Percentiles rank a stretch among this genome's conserved stretches.
Conservation (phyloP, 2,888 invertebrate species). For the Chalcosyrphus nemorum region DNA sequence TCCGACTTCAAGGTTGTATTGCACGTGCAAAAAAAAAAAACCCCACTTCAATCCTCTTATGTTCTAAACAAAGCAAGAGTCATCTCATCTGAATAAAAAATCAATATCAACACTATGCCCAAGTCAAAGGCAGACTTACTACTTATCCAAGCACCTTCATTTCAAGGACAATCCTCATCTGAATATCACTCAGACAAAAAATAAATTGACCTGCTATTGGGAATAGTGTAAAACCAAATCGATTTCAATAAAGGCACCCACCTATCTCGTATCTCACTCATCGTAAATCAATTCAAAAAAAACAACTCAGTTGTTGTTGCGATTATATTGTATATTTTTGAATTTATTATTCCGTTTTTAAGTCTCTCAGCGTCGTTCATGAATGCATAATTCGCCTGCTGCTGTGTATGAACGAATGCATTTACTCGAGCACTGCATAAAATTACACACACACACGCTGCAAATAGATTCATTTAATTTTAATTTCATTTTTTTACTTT, state of each 20-base stretch:
- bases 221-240: conserved; percentile 2
- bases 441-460: too few relatives aligned
- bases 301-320: background rate
- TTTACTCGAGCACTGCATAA: background rate
- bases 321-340: conserved; percentile 54
- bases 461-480: conserved; percentile 15
- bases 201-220: conserved; percentile 40
- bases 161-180: conserved; percentile 56
- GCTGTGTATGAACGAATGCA: conserved; percentile 15
- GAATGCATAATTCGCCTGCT: conserved; percentile 69
- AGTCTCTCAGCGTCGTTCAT: conserved; percentile 27
- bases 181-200: conserved; percentile 35
- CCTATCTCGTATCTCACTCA: background rate
- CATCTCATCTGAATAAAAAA: conserved; percentile 36
- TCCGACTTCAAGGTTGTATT: conserved; percentile 5
- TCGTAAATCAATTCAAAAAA: conserved; percentile 42
- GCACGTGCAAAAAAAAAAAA: background rate
- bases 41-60: too few relatives aligned
- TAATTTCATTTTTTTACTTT: conserved; percentile 35
- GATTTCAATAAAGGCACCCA: conserved; percentile 18
- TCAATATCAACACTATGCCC: conserved; percentile 4
- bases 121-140: background rate
- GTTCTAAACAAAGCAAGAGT: background rate
- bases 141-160: conserved; percentile 12
- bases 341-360: conserved; percentile 45